Percentiles rank a stretch among this genome's conserved stretches.
Conservation (phyloP, 2,888 invertebrate species). For the Theodoxus fluviatilis region DNA sequence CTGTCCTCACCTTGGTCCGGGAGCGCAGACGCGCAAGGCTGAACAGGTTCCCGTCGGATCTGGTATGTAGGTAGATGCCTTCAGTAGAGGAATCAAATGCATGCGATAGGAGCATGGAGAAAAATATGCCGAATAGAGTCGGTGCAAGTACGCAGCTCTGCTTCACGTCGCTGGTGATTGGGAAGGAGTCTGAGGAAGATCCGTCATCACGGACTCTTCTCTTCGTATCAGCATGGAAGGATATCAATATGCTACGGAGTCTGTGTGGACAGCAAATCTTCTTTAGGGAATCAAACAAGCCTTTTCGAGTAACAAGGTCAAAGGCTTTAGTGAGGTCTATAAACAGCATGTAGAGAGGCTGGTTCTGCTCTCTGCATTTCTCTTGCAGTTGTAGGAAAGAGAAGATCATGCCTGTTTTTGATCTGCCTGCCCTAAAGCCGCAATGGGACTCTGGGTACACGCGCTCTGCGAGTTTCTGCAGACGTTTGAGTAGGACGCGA, state of each 20-base stretch:
- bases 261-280: constrained; percentile 22
- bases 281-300: constrained; percentile 29
- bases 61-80: too few species aligned
- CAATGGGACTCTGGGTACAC: constrained; percentile 37
- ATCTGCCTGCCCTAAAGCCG: constrained; percentile 27
- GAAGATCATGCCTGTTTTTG: constrained; percentile 32
- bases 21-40: too few species aligned
- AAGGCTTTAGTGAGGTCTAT: constrained; percentile 33
- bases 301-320: constrained; percentile 24
- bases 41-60: too few species aligned
- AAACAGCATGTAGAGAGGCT: constrained; percentile 32
- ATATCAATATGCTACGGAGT: constrained; percentile 27
- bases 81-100: too few species aligned
- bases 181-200: too few species aligned
- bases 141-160: constrained; percentile 12
- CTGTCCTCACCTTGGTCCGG: too few species aligned
- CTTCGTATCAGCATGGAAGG: constrained; percentile 32
- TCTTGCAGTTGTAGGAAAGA: constrained; percentile 23
- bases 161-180: too few species aligned
- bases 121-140: constrained; percentile 4
- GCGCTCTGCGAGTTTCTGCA: constrained; percentile 28
- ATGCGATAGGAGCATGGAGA: too few species aligned
- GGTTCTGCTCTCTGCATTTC: constrained; percentile 28
- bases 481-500: background rate
- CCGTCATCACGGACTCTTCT: constrained; percentile 26